Base-by-base conservation (phyloP, 2,888 invertebrate species). In the Sipunculus nudus region DNA sequence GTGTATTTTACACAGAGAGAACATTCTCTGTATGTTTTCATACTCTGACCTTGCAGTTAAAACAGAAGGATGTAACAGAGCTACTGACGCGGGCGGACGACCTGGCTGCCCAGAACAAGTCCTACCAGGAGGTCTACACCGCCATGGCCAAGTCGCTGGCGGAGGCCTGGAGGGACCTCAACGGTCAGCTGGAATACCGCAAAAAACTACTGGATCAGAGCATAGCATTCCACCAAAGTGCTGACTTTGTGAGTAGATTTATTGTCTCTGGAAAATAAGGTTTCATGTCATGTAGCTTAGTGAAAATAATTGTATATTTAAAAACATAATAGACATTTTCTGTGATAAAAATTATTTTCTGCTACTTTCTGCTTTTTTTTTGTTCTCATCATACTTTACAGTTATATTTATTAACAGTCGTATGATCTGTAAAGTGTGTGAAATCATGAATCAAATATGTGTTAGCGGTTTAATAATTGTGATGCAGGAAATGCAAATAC, bases 51-150 rank as follows among this genome's bases (percentile, higher is more conserved):
- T 61, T 74, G 35, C 82, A 93, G 92, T 90, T 89, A 76, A 92
- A 94, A 84, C 92, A 93, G 80, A 92, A 91, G 78, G 93, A 94
- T 55, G 92, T 94, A 74, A 92, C 92, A 76, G 93, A 93, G 83
- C 88, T 94, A 62, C 88, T 93, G 62, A 88, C 90, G 53, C 91
- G 92, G 84, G 93, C 94, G n/a, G 94, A 94, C 83, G 67, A 64
- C 53, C 49, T 67, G 38, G 67, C 66, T 6, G 89, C 90, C 55
- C 82, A 85, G 70, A 84, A 85, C 72, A 78, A 76, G 62, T 91
- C 92, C 78, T 88, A 89, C 77, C 91, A 91, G 23, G 91, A 91
- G 84, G 91, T 94, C 29, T 92, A 93, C 82, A 89, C 91, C 59
- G 93, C 93, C 35, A 94, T 94, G 94, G 93, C 93, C 19, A 91